Evolutionary conservation across 2,888 invertebrate species (phyloP), one percentile per base, ranked within the genome.

Genomic region (Byasa hedistus): DNA sequence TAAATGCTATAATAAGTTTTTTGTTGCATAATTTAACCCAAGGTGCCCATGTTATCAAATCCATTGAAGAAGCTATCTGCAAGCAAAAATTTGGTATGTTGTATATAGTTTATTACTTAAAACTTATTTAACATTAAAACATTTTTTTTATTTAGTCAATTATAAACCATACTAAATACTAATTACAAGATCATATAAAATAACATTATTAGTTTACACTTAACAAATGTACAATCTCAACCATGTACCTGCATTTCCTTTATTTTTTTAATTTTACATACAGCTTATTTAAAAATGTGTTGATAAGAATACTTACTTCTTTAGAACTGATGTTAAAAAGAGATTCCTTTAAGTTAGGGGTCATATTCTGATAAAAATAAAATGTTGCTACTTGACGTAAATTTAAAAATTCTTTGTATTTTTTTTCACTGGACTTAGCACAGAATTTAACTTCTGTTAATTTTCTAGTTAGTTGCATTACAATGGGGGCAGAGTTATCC

Each of bases 11-110:
- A 2, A 87, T 73, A 51, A 89, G 65, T 74, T 86, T 87, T 32
- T 79, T 78, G 69, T 88, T 89, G 68, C 84, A 89, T 12, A 81
- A 67, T 76, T 82, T 85, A 2, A 87, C 73, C 78, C 78, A 79
- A 10, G 86, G 85, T 55, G 71, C 71, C 22, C 71, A 64, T 27
- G 74, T 77, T 64, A 77, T 75, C 1, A 88, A 74, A 68, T 76
- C 76, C 17, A 87, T 66, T 12, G 75, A 73, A 54, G 73, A 76
- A 59, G 73, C 70, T 27, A 78, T 73, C 90, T 90, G 79, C 63
- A 85, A 85, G 69, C 54, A 56, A 51, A 48, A 61, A 66, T 61
- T 61, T 15, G n/a, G 3, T 5, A 24, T 19, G 19, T 19, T 44
- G 5, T 48, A 2, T 48, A 48, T 7, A n/a, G 5, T 19, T 12